Evolutionary conservation across 2,797 vertebrate species (phyloP), one percentile per base, ranked within the genome.

Genomic region (Fundulus diaphanus): DNA sequence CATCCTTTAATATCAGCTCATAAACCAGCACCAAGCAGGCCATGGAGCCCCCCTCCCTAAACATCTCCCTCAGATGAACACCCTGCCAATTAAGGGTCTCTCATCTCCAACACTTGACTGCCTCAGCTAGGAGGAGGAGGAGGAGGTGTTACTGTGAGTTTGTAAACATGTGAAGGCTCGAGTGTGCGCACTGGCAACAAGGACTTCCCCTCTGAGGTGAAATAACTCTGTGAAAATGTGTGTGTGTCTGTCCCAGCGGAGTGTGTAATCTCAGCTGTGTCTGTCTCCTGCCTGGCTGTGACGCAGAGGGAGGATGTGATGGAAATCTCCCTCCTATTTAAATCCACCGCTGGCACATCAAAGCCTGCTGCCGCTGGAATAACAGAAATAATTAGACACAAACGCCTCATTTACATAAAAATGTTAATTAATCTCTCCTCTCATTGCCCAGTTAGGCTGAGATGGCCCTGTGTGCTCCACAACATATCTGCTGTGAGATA

Each of bases 271-370:
- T 87, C 88, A 86, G 84, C 96, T 95, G 96, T 96, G 96, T 97
- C 96, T 96, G 96, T 96, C 96, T 97, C 96, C 95, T 96, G 94
- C 94, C 95, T 96, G 96, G 94, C 94, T 94, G 95, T 96, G 95
- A 96, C 94, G 96, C 96, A 95, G 94, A 93, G 96, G 96, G 96
- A 96, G 96, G 96, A 97, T 96, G 96, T 93, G 96, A 97, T 97
- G 96, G 96, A 96, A 97, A 98, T 97, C 96, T 96, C 94, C 95
- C 95, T 96, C 96, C 96, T 96, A 96, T 97, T 98, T 98, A 97
- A 97, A 98, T 96, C 97, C 96, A 97, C 96, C 96, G 96, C 96
- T 95, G 96, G 96, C 95, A 97, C 96, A 97, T 98, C 97, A 98
- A 98, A 99, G 97, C 95, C 95, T 93, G 95, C 95, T 88, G 85